These are phyloP conservation scores for Drosophila paramelanica DNA, from an alignment of 2,888 invertebrate species.

Conservation along the genomic window DNA sequence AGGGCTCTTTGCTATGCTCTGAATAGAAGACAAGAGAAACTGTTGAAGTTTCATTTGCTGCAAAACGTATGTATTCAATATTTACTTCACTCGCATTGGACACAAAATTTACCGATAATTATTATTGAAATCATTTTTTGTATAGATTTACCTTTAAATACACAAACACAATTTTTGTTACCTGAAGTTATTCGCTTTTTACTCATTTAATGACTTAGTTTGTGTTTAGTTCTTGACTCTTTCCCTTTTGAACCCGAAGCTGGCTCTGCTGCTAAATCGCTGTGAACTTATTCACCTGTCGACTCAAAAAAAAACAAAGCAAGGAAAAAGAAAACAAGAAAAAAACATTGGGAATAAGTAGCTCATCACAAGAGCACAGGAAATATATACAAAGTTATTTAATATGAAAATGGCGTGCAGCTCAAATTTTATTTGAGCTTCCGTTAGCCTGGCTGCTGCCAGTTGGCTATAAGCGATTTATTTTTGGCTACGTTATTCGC, in stretches of 20 bases:
- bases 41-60: background rate
- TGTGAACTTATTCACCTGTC: slow-evolving; percentile 73
- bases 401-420: slow-evolving; percentile 80
- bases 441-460: slow-evolving; percentile 50
- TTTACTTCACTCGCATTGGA: too few relatives aligned
- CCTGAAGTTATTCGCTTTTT: slow-evolving; percentile 14
- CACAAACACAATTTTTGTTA: slow-evolving; percentile 11
- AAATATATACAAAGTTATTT: slow-evolving; percentile 77
- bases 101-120: background rate
- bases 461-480: slow-evolving; percentile 62
- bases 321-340: slow-evolving; percentile 3
- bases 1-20: background rate
- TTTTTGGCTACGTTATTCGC: slow-evolving; percentile 44
- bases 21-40: background rate
- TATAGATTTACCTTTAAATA: slow-evolving; percentile 2
- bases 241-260: slow-evolving; percentile 28
- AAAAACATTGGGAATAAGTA: slow-evolving; percentile 34
- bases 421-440: slow-evolving; percentile 71
- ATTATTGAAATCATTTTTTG: background rate
- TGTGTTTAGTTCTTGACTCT: slow-evolving; percentile 15
- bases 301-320: slow-evolving; percentile 53
- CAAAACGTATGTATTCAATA: background rate
- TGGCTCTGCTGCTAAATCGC: slow-evolving; percentile 38
- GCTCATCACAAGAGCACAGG: slow-evolving; percentile 51
- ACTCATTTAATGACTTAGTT: slow-evolving; percentile 28